Evolutionary conservation across 2,888 invertebrate species (phyloP).

Genomic region (Dioctria linearis): DNA sequence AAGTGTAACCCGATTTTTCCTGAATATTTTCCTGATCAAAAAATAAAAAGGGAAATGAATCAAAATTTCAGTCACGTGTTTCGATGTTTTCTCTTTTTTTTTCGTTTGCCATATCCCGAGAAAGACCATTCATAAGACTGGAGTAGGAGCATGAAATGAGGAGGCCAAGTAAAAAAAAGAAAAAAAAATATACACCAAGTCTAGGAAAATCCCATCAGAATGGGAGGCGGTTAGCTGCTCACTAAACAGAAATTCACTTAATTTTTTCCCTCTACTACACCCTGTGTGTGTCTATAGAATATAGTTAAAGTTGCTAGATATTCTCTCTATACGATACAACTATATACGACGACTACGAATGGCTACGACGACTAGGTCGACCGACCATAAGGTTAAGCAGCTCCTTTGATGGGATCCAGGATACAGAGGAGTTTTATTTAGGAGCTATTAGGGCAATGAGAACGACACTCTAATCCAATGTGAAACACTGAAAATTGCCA

Average conservation of each 20-base stretch:
- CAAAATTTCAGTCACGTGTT: conserved; percentile 58
- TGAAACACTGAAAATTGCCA: conserved; percentile 24
- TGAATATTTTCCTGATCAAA: conserved; percentile 40
- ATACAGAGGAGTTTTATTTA: conserved; percentile 24
- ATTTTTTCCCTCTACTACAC: conserved; percentile 28
- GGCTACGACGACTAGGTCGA: neutral
- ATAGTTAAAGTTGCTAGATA: neutral
- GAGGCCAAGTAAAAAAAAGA: neutral
- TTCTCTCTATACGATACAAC: too few species aligned
- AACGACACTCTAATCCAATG: conserved; percentile 47
- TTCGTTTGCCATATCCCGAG: conserved; percentile 31
- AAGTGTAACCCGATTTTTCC: conserved; percentile 45
- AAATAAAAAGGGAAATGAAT: conserved; percentile 38
- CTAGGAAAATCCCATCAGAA: neutral
- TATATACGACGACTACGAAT: too few species aligned
- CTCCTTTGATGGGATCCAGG: conserved; percentile 35
- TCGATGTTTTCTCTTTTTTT: conserved; percentile 53
- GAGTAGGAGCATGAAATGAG: neutral
- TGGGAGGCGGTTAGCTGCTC: conserved; percentile 25
- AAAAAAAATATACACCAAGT: neutral
- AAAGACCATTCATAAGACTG: conserved; percentile 1
- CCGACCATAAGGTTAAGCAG: conserved; percentile 27
- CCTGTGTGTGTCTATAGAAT: neutral
- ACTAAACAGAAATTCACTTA: conserved; percentile 49
- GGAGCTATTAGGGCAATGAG: conserved; percentile 26